phyloP scores from a whole-genome alignment of 2,113 vertebrate species.

The Marmota flaviventris region DNA sequence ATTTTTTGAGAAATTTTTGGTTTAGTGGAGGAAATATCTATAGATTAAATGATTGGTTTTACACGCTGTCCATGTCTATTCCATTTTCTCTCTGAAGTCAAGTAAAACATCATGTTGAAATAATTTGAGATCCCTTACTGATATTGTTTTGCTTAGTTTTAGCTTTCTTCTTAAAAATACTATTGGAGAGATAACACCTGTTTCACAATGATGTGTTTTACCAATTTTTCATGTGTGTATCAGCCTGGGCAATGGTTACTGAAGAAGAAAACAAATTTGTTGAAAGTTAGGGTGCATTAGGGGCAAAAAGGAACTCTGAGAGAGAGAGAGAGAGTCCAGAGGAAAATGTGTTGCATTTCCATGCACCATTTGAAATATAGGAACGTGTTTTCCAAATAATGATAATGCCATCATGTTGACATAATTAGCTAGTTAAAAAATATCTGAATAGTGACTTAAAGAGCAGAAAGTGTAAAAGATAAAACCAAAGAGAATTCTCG shows the following conservation, averaged over 20 bases:
- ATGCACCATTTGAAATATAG: background rate
- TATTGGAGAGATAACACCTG: background rate
- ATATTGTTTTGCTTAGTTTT: background rate
- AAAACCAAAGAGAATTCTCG: conserved; percentile 24
- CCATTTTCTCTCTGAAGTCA: background rate
- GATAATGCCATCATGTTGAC: background rate
- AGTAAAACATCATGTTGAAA: background rate
- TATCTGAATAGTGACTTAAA: background rate
- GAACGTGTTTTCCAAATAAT: background rate
- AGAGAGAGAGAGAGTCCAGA: background rate
- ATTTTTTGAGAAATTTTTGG: background rate
- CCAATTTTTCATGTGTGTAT: background rate
- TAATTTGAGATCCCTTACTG: conserved; percentile 2
- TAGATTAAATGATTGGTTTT: background rate
- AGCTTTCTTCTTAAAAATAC: conserved; percentile 25
- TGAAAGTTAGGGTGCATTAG: background rate
- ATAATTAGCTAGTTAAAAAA: background rate
- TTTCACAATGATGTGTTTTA: background rate
- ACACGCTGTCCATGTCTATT: background rate
- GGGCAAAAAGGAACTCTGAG: background rate
- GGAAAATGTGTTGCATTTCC: background rate
- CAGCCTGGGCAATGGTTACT: background rate
- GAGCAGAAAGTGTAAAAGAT: background rate
- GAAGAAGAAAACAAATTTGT: background rate
- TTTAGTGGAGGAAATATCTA: background rate